Base-by-base conservation (phyloP, 1,140 invertebrate genomes). In the Battus philenor region DNA sequence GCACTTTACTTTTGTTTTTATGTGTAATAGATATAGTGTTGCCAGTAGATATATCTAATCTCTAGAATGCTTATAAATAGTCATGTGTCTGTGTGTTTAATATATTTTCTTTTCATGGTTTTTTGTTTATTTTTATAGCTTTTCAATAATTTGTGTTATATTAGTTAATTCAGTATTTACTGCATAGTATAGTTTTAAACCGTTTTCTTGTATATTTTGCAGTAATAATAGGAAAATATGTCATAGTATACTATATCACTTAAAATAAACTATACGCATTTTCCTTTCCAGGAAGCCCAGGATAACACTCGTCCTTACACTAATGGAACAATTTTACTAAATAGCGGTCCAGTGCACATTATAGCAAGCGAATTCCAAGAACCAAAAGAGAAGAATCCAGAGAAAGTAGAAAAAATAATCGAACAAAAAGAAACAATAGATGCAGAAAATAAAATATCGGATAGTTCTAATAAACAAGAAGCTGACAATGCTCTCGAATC, bases 261-360 rank as follows among this genome's bases (percentile, higher is more conserved):
- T n/a, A n/a, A n/a, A n/a, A n/a, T n/a, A n/a, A n/a, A n/a, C n/a
- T n/a, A n/a, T n/a, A n/a, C n/a, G n/a, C n/a, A n/a, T 34, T 31
- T 43, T 29, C 44, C 10, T 47, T 74, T 79, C 0, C 64, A 84
- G 80, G 80, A 84, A 44, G 63, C 53, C 50, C 76, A 78, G 70
- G 81, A 85, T 67, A 76, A 68, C 32, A 50, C 77, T 65, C 79
- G 75, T 36, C 76, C 78, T 4, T 80, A 84, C 36, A 83, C 85
- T 12, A 87, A 87, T 51, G 85, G 85, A 32, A 76, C 76, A 27
- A 64, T 87, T 6, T 46, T 80, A 38, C 65, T 72, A 48, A 77
- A 74, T 44, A 65, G 50, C 44, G 73, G 76, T 29, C 73, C 73
- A 20, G 72, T 78, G 15, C 74, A 79, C 26, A 84, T 84, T 29